phyloP scores from a whole-genome alignment of 2,113 vertebrate genomes.

The Plotosus lineatus region DNA sequence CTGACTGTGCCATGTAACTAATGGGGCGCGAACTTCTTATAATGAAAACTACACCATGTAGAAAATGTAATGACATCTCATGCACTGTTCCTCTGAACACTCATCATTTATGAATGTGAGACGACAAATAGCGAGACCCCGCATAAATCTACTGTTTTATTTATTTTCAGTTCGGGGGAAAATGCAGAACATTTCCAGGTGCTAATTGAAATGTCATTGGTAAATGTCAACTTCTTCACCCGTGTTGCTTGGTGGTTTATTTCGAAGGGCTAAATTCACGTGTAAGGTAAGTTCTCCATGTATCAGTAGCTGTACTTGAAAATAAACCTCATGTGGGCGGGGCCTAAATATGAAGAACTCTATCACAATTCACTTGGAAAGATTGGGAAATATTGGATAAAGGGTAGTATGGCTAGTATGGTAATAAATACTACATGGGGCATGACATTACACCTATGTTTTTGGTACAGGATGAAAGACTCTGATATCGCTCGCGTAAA shows the following conservation, averaged over 20 bases:
- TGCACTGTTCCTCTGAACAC: background rate
- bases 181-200: background rate
- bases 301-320: background rate
- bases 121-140: background rate
- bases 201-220: conserved; percentile 14
- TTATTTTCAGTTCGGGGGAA: background rate
- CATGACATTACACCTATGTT: too few relatives aligned
- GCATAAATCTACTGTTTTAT: background rate
- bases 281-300: background rate
- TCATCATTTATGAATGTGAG: conserved; percentile 7
- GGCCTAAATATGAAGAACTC: background rate
- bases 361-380: too few relatives aligned
- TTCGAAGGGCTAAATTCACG: background rate
- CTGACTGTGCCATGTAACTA: background rate
- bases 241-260: background rate
- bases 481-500: background rate
- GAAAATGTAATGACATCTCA: conserved; percentile 8
- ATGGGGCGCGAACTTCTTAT: conserved; percentile 2
- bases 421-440: too few relatives aligned
- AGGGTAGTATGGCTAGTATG: background rate
- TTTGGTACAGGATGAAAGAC: too few relatives aligned
- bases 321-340: background rate
- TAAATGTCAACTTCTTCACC: background rate
- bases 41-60: conserved; percentile 27
- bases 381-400: background rate